Evolutionary conservation across 2,797 vertebrate species (phyloP).

Genomic region (Leucoraja ocellata): DNA sequence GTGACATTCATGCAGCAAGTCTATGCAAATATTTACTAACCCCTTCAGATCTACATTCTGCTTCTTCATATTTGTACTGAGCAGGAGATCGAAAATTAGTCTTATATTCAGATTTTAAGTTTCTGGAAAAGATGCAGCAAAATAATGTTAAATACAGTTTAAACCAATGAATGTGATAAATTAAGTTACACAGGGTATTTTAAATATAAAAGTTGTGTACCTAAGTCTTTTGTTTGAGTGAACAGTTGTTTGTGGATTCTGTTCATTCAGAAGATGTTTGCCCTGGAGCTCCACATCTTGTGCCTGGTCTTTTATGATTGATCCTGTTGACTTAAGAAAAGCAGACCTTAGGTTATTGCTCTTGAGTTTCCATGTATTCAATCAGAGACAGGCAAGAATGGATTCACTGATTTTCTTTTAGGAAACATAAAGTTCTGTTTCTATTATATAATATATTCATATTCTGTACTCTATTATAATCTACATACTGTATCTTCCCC

Average conservation of each 20-base stretch:
- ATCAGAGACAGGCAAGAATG: not conserved
- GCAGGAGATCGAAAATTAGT: conserved; percentile 72
- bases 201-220: conserved; percentile 51
- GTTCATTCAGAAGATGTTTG: conserved; percentile 53
- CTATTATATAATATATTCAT: not conserved
- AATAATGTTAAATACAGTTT: not conserved
- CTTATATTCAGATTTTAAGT: conserved; percentile 71
- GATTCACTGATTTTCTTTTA: not conserved
- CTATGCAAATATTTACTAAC: conserved; percentile 40
- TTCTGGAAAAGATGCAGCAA: conserved; percentile 55
- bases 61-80: conserved; percentile 68
- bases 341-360: not conserved
- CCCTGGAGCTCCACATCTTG: conserved; percentile 52
- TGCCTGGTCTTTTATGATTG: conserved; percentile 50
- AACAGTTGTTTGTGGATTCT: conserved; percentile 48
- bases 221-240: conserved; percentile 56
- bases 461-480: too few relatives aligned
- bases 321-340: conserved; percentile 43
- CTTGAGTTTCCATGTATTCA: not conserved
- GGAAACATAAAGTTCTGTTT: not conserved
- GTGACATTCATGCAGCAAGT: not conserved
- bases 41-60: conserved; percentile 57
- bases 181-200: conserved; percentile 44
- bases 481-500: too few relatives aligned
- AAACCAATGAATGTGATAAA: conserved; percentile 33